These are phyloP conservation scores for Stichodactyla helianthus DNA, from an alignment of 64 coral and sea anemone genomes.

Conservation along the genomic window DNA sequence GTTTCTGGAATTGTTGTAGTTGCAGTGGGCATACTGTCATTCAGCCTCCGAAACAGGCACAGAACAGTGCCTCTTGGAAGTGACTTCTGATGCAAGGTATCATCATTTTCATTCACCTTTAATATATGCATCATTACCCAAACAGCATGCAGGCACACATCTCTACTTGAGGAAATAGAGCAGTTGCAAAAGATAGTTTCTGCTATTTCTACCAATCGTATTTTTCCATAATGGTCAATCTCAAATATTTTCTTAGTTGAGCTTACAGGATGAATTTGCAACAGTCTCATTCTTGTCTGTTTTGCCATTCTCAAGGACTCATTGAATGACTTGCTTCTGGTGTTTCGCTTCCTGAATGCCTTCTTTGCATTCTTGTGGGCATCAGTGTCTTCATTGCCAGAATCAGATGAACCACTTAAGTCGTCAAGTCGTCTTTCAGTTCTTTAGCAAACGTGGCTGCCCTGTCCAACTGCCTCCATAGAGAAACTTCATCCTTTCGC, in stretches of 20 bases:
- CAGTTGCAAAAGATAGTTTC: constrained; percentile 54
- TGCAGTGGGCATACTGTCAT: not conserved
- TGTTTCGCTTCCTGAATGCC: constrained; percentile 28
- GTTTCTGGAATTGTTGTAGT: not conserved
- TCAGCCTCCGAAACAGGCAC: not conserved
- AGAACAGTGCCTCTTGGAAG: not conserved
- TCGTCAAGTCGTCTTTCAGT: not conserved
- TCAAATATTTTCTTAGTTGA: constrained; percentile 57
- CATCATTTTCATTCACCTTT: constrained; percentile 50
- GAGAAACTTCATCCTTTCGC: not conserved
- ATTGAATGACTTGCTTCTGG: constrained; percentile 14
- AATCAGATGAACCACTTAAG: constrained; percentile 4
- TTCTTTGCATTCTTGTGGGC: constrained; percentile 25
- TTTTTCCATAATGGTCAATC: constrained; percentile 51
- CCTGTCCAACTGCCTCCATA: not conserved
- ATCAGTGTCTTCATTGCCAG: not conserved
- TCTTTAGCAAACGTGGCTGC: not conserved
- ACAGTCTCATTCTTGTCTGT: constrained; percentile 16
- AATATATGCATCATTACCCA: constrained; percentile 62
- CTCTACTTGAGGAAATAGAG: constrained; percentile 25
- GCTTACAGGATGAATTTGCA: constrained; percentile 6
- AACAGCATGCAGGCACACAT: constrained; percentile 38
- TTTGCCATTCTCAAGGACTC: constrained; percentile 29
- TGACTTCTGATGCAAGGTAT: constrained; percentile 49
- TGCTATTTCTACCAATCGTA: constrained; percentile 34